Evolutionary conservation across 2,113 vertebrate genomes (phyloP).

Genomic region (Callaeas wilsoni): DNA sequence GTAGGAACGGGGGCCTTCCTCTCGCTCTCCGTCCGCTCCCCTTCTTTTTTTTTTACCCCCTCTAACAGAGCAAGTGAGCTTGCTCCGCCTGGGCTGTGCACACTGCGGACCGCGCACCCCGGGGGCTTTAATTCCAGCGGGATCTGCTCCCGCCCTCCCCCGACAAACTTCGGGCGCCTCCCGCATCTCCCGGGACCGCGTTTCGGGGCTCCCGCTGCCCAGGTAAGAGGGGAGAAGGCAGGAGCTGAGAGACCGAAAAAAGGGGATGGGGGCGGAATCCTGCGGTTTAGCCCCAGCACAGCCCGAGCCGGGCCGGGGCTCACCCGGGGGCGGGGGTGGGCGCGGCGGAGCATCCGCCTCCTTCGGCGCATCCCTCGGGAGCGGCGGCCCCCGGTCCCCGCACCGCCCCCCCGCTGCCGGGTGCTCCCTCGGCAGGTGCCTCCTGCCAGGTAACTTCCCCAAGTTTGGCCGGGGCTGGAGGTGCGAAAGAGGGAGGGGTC

Average conservation of each 20-base stretch:
- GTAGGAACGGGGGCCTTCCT: neutral
- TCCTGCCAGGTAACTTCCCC: neutral
- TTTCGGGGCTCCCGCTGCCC: neutral
- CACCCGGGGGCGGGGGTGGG: neutral
- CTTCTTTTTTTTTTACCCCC: no score
- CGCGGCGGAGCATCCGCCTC: neutral
- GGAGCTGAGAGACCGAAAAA: no score
- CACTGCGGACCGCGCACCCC: neutral
- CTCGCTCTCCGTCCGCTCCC: neutral
- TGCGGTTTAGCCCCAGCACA: neutral
- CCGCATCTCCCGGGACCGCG: neutral
- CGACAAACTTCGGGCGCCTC: neutral
- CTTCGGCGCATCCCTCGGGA: neutral
- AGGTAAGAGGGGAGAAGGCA: neutral
- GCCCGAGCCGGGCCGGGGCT: neutral
- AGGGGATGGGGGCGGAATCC: no score
- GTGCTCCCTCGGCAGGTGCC: neutral
- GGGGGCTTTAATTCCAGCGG: neutral
- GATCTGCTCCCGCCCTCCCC: neutral
- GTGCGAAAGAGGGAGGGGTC: neutral
- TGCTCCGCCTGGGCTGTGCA: neutral
- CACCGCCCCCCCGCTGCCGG: no score
- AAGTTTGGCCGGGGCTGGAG: neutral
- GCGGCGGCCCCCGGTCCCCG: neutral
- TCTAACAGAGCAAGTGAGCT: neutral